A percentile compares a stretch with the other conserved stretches of the same genome.
phyloP scores from a whole-genome alignment of 2,113 vertebrate species.

The Tonatia bakeri region DNA sequence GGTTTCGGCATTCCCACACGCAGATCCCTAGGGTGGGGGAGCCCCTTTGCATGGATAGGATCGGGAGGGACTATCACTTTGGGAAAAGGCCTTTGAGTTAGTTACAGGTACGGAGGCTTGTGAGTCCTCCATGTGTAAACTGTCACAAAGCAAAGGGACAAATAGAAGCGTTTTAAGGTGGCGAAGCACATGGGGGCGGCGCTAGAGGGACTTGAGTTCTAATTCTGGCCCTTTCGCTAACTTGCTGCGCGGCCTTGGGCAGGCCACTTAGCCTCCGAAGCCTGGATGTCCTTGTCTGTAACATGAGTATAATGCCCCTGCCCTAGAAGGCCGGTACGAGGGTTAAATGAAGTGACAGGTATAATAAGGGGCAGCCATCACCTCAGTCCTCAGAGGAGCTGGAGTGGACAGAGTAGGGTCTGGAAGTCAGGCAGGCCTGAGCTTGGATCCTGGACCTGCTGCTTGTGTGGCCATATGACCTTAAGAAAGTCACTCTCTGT shows the following conservation, averaged over 20 bases:
- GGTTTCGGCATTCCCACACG: background rate
- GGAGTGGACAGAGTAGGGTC: accelerated
- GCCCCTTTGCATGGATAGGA: background rate
- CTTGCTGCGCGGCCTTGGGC: background rate
- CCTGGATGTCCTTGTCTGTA: background rate
- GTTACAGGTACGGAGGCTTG: accelerated
- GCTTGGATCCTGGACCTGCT: background rate
- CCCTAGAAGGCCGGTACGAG: background rate
- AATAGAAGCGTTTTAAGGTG: background rate
- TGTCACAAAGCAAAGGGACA: background rate
- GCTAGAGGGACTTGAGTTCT: accelerated
- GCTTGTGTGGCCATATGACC: accelerated
- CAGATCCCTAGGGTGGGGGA: background rate
- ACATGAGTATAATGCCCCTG: accelerated
- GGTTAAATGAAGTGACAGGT: background rate
- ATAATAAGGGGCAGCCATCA: accelerated
- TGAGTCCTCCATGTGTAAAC: background rate
- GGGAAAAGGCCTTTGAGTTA: background rate
- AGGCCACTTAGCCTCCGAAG: background rate
- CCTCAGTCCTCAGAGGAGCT: background rate
- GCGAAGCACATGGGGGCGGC: accelerated
- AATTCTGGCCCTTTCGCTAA: background rate
- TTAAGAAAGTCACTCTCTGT: accelerated
- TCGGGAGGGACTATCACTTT: background rate
- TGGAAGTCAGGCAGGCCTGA: background rate